Evolutionary conservation across 1,140 invertebrate species (phyloP).

Genomic region (Rhopalosiphum maidis): DNA sequence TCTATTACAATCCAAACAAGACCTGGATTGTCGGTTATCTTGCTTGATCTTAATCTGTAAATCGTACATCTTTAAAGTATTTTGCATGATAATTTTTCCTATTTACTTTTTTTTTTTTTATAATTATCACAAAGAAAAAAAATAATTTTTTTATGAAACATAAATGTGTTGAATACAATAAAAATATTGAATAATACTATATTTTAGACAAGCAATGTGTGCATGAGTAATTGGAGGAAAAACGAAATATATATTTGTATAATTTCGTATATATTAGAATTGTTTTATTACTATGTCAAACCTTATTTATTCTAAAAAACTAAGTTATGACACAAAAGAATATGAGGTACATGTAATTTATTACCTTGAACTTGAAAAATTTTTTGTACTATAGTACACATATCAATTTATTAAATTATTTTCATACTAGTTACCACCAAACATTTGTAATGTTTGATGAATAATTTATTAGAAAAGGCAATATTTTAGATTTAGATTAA

Average conservation of each 20-base stretch:
- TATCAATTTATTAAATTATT: slow-evolving; percentile 32
- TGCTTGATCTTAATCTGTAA: slow-evolving; percentile 56
- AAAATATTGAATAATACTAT: slow-evolving; percentile 53
- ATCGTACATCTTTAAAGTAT: slow-evolving; percentile 49
- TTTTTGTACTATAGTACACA: slow-evolving; percentile 17
- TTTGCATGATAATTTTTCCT: slow-evolving; percentile 54
- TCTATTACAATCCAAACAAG: slow-evolving; percentile 46
- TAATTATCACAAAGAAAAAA: slow-evolving; percentile 46
- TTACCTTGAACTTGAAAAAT: not conserved
- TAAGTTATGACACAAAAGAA: not conserved
- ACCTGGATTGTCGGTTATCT: slow-evolving; percentile 48
- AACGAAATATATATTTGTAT: slow-evolving; percentile 55
- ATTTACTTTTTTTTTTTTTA: slow-evolving; percentile 48
- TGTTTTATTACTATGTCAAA: slow-evolving; percentile 41
- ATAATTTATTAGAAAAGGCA: not conserved
- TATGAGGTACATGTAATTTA: not conserved
- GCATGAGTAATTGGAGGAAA: slow-evolving; percentile 46
- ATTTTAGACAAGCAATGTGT: slow-evolving; percentile 57
- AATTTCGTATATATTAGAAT: slow-evolving; percentile 49
- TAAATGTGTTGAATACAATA: slow-evolving; percentile 40
- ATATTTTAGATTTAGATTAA: slow-evolving; percentile 28
- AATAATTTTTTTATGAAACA: slow-evolving; percentile 52
- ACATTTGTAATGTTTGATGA: not conserved
- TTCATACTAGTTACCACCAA: slow-evolving; percentile 24
- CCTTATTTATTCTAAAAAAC: slow-evolving; percentile 30